Evolutionary conservation across 2,113 vertebrate genomes (phyloP).

Genomic region (Tylochromis polylepis): DNA sequence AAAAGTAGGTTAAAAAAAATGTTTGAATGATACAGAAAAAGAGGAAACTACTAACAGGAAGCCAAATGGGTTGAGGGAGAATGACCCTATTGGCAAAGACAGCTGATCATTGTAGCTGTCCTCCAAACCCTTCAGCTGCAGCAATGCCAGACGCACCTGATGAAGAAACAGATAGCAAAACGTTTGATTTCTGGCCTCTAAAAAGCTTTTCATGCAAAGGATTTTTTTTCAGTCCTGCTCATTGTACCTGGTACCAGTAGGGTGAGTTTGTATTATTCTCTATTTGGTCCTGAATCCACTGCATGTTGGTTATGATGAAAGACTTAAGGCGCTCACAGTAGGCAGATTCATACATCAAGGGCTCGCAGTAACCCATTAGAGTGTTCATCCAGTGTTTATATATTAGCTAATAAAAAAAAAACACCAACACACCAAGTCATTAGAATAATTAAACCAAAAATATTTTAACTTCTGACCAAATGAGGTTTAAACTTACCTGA

Average conservation of each 20-base stretch:
- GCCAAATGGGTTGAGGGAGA: conserved; percentile 83
- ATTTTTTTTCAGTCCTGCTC: background rate
- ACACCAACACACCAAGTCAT: background rate
- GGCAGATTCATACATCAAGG: conserved; percentile 71
- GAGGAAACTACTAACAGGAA: conserved; percentile 81
- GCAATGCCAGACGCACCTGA: conserved; percentile 83
- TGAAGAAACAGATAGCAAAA: background rate
- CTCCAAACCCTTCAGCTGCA: conserved; percentile 92
- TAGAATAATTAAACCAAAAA: background rate
- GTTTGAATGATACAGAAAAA: background rate
- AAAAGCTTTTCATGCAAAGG: background rate
- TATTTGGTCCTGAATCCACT: conserved; percentile 83
- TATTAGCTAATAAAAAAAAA: conserved; percentile 76
- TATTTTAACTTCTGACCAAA: background rate
- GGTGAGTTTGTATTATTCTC: conserved; percentile 41
- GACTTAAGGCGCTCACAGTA: conserved; percentile 85
- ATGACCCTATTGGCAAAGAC: conserved; percentile 68
- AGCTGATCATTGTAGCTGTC: conserved; percentile 81
- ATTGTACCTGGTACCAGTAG: conserved; percentile 92
- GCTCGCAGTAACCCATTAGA: conserved; percentile 85
- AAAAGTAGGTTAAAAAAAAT: background rate
- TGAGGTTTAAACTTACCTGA: conserved; percentile 67
- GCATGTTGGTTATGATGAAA: conserved; percentile 83
- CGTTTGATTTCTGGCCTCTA: background rate
- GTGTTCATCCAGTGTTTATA: conserved; percentile 98